phyloP scores from a whole-genome alignment of 1,140 invertebrate species.

The Sycobia sp. region DNA sequence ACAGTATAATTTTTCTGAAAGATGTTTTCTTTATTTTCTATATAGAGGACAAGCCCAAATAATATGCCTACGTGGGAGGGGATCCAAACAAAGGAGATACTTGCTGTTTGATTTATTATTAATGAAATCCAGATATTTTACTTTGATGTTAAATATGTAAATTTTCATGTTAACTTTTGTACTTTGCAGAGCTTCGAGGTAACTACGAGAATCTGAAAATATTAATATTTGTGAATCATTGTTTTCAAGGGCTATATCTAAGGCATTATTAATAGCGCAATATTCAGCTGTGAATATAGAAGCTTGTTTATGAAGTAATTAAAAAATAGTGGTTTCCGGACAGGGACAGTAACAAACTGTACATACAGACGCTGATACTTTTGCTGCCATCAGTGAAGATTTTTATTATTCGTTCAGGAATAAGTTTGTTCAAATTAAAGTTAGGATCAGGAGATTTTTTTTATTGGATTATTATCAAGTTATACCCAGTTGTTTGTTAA shows the following conservation, averaged over 20 bases:
- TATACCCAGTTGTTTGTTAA: background rate
- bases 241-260: background rate
- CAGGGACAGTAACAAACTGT: background rate
- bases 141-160: slow-evolving; percentile 1
- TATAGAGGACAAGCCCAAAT: too few relatives aligned
- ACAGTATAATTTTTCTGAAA: too few relatives aligned
- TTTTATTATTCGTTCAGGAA: too few relatives aligned
- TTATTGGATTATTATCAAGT: too few relatives aligned
- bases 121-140: background rate
- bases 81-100: too few relatives aligned
- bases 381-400: slow-evolving; percentile 10
- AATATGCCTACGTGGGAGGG: slow-evolving; percentile 15
- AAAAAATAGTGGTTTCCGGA: too few relatives aligned
- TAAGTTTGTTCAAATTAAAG: too few relatives aligned
- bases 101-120: background rate
- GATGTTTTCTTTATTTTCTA: too few relatives aligned
- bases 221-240: background rate
- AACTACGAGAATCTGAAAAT: slow-evolving; percentile 1
- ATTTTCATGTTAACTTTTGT: too few relatives aligned
- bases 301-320: background rate
- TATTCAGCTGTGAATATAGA: too few relatives aligned
- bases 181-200: too few relatives aligned
- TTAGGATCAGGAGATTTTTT: too few relatives aligned
- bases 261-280: background rate
- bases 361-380: background rate